phyloP scores from a whole-genome alignment of 2,888 invertebrate species.

The Odontomyia ornata region DNA sequence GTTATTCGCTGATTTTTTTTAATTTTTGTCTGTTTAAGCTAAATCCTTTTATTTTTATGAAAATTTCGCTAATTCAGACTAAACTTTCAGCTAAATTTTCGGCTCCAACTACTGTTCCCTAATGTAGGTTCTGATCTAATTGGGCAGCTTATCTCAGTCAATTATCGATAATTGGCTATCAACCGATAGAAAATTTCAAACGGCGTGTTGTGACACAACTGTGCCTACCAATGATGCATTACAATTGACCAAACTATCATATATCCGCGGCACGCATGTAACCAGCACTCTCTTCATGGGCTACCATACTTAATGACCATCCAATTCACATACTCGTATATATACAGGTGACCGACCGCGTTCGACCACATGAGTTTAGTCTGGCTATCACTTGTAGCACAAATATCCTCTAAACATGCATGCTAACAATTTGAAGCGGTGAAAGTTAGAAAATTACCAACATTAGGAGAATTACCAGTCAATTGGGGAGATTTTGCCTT shows the following conservation, averaged over 20 bases:
- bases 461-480: slow-evolving; percentile 33
- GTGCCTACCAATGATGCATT: background rate
- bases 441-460: slow-evolving; percentile 38
- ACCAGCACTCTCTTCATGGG: background rate
- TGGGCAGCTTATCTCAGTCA: too few relatives aligned
- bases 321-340: too few relatives aligned
- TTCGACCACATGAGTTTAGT: background rate
- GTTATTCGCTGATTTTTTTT: too few relatives aligned
- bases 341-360: background rate
- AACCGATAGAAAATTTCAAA: background rate
- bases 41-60: too few relatives aligned
- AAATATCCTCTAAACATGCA: slow-evolving; percentile 25
- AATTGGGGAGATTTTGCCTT: slow-evolving; percentile 11
- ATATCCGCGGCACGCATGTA: background rate
- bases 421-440: background rate
- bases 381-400: background rate
- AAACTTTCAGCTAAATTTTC: too few relatives aligned
- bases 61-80: too few relatives aligned
- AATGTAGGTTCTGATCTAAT: too few relatives aligned
- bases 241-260: too few relatives aligned
- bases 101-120: too few relatives aligned
- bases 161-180: slow-evolving; percentile 34
- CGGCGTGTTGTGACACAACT: slow-evolving; percentile 33
- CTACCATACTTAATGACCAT: background rate
- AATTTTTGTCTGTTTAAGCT: too few relatives aligned